A percentile compares a stretch with the other conserved stretches of the same genome.
Evolutionary conservation across 2,113 vertebrate species (phyloP).

Genomic region (Micronycteris hirsuta): DNA sequence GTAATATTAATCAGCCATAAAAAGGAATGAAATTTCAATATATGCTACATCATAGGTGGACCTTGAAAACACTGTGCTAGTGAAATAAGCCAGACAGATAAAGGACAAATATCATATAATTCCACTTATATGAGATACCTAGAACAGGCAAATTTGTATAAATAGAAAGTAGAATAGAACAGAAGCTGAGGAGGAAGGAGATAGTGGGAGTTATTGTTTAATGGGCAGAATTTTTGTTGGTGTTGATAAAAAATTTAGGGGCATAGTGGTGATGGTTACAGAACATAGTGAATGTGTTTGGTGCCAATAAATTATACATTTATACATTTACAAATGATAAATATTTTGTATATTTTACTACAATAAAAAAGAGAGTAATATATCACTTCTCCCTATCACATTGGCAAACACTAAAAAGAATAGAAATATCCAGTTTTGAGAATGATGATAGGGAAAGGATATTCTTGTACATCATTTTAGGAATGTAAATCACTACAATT

Average conservation of each 20-base stretch:
- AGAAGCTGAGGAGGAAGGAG: background rate
- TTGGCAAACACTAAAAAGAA: background rate
- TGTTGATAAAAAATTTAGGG: background rate
- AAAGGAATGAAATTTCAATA: background rate
- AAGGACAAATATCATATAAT: background rate
- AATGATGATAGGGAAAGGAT: background rate
- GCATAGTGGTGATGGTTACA: background rate
- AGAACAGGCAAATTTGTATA: background rate
- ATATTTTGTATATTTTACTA: background rate
- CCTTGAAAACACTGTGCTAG: background rate
- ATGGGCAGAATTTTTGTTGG: background rate
- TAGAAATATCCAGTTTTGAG: background rate
- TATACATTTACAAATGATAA: background rate
- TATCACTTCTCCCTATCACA: background rate
- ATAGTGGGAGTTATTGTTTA: background rate
- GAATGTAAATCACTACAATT: background rate
- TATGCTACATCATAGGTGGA: background rate
- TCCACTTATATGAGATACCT: background rate
- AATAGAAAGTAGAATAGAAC: background rate
- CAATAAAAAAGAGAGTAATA: background rate
- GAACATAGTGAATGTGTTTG: background rate
- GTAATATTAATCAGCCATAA: background rate
- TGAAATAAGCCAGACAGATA: background rate
- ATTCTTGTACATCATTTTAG: background rate
- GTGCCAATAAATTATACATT: background rate